Conservation (phyloP, 2,888 invertebrate species). For the Dicyrtoma fusca region DNA sequence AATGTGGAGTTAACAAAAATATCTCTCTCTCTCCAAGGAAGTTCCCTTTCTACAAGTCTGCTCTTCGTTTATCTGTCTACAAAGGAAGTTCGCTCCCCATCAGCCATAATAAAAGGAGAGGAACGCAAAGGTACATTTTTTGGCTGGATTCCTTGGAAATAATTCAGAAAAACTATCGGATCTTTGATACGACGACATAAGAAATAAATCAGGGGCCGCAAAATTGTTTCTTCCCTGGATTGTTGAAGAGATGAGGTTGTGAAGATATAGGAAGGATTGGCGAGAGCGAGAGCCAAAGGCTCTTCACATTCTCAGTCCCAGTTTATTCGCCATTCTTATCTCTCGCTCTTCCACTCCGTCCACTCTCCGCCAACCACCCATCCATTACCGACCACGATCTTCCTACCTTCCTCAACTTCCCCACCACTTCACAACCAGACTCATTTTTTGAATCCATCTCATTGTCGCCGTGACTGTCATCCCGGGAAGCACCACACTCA, state of each 20-base stretch:
- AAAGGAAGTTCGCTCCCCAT: slow-evolving; percentile 23
- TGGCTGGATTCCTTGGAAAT: slow-evolving; percentile 42
- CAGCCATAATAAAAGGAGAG: slow-evolving; percentile 17
- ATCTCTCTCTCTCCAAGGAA: not conserved
- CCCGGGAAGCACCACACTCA: too few species aligned
- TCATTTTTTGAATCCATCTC: too few species aligned
- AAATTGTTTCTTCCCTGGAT: slow-evolving; percentile 44
- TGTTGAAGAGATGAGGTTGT: slow-evolving; percentile 17
- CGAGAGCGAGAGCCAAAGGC: too few species aligned
- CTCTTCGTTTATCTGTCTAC: too few species aligned
- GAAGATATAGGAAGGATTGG: not conserved
- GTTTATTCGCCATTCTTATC: not conserved
- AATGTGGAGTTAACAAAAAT: too few species aligned
- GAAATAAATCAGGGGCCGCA: slow-evolving; percentile 52
- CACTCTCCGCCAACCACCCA: too few species aligned
- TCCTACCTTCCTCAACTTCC: too few species aligned
- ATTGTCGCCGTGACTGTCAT: too few species aligned
- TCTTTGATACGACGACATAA: slow-evolving; percentile 53
- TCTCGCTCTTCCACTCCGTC: not conserved
- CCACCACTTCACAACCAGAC: too few species aligned
- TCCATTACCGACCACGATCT: too few species aligned
- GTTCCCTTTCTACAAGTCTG: slow-evolving; percentile 19
- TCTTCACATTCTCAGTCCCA: too few species aligned
- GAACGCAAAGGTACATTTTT: slow-evolving; percentile 18
- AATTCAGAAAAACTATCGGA: slow-evolving; percentile 53